A percentile compares a stretch with the other conserved stretches of the same genome.
Evolutionary conservation across 2,888 invertebrate genomes (phyloP).

Genomic region (Cataglyphis albicans): DNA sequence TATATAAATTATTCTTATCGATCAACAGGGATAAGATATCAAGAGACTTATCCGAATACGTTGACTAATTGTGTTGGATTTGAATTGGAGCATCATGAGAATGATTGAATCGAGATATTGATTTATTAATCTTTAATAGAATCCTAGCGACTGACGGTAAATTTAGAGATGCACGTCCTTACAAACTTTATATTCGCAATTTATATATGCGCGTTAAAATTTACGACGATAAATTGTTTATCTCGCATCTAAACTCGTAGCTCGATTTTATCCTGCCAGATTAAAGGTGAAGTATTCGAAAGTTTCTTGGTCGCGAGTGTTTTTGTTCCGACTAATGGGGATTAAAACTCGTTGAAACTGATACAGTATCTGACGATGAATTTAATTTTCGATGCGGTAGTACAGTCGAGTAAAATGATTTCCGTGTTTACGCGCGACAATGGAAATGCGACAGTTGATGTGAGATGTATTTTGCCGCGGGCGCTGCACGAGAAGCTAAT

Average conservation of each 20-base stretch:
- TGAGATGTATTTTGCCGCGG: background rate
- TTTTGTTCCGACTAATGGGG: background rate
- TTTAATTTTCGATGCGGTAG: background rate
- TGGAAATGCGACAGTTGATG: background rate
- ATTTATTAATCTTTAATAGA: slow-evolving; percentile 1
- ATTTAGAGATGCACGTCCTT: background rate
- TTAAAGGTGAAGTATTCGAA: background rate
- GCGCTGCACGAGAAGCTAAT: background rate
- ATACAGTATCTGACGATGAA: background rate
- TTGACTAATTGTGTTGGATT: background rate
- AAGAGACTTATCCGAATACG: background rate
- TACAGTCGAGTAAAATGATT: background rate
- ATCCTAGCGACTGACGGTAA: background rate
- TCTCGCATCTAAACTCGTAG: background rate
- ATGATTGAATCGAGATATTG: background rate
- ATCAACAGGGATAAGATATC: background rate
- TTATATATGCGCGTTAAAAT: background rate
- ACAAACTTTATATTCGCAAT: background rate
- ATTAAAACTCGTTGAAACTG: background rate
- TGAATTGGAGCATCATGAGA: background rate
- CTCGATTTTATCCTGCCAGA: background rate
- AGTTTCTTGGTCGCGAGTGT: background rate
- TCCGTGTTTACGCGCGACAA: background rate
- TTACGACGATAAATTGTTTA: background rate
- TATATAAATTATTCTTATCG: slow-evolving; percentile 7